phyloP scores from a whole-genome alignment of 2,888 invertebrate genomes.

The Eurytoma adleriae region DNA sequence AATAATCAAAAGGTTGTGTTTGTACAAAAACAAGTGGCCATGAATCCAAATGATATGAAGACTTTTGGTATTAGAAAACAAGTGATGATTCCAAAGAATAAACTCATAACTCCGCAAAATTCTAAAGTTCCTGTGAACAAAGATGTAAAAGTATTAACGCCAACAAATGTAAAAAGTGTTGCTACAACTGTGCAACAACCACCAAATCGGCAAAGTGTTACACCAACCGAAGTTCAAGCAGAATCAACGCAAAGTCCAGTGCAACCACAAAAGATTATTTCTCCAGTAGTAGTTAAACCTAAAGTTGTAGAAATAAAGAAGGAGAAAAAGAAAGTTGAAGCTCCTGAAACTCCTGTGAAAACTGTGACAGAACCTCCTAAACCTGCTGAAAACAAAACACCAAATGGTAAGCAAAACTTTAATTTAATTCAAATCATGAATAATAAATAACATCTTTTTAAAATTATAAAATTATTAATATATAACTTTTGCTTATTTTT shows the following conservation, averaged over 20 bases:
- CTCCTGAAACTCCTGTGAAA: conserved; percentile 58
- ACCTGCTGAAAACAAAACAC: conserved; percentile 62
- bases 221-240: conserved; percentile 53
- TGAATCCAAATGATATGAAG: conserved; percentile 69
- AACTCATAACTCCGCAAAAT: conserved; percentile 53
- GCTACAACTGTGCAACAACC: conserved; percentile 27
- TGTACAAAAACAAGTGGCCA: conserved; percentile 70
- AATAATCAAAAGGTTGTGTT: conserved; percentile 70
- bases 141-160: conserved; percentile 65
- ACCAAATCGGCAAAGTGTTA: conserved; percentile 52
- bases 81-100: conserved; percentile 65
- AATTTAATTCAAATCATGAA: neutral
- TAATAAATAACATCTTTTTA: no score
- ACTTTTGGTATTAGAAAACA: conserved; percentile 66
- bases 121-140: conserved; percentile 60
- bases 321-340: conserved; percentile 68
- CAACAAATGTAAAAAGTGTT: conserved; percentile 48
- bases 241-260: conserved; percentile 53
- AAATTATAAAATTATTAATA: neutral
- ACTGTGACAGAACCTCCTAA: conserved; percentile 61
- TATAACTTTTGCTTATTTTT: neutral
- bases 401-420: conserved; percentile 51
- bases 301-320: conserved; percentile 68
- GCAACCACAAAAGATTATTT: conserved; percentile 27
- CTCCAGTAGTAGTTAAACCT: conserved; percentile 64